Percentiles rank a stretch among this genome's conserved stretches.
These are phyloP conservation scores for Eclectus roratus DNA, from an alignment of 2,113 vertebrate species.

Conservation along the genomic window DNA sequence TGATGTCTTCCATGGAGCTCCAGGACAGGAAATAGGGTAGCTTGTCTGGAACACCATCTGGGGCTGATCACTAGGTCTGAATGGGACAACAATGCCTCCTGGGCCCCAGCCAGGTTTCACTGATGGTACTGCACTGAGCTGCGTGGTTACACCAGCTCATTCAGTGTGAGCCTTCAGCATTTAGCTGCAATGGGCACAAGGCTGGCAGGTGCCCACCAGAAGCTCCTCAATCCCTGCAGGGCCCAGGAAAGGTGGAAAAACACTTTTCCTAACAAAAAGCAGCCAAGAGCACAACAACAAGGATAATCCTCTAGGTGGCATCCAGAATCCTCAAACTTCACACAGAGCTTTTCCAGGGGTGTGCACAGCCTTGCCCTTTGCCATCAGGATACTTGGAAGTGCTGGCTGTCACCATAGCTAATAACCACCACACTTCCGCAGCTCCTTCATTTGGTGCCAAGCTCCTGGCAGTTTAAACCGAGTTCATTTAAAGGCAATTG, in stretches of 20 bases:
- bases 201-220: neutral
- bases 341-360: accelerated
- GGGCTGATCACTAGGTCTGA: neutral
- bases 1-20: neutral
- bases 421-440: neutral
- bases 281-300: neutral
- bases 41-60: neutral
- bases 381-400: accelerated
- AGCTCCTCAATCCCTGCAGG: accelerated
- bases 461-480: neutral
- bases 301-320: conserved; percentile 43
- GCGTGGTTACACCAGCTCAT: accelerated
- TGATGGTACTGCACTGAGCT: accelerated
- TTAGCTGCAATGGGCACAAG: accelerated
- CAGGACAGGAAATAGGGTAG: neutral
- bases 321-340: neutral
- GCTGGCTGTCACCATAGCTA: neutral
- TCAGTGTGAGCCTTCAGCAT: accelerated
- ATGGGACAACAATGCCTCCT: neutral
- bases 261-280: neutral
- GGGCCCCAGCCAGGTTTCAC: neutral
- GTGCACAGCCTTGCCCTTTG: accelerated
- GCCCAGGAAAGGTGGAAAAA: neutral
- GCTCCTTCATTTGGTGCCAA: neutral
- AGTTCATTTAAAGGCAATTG: neutral